phyloP scores from a whole-genome alignment of 2,113 vertebrate genomes.

The Sterna hirundo region DNA sequence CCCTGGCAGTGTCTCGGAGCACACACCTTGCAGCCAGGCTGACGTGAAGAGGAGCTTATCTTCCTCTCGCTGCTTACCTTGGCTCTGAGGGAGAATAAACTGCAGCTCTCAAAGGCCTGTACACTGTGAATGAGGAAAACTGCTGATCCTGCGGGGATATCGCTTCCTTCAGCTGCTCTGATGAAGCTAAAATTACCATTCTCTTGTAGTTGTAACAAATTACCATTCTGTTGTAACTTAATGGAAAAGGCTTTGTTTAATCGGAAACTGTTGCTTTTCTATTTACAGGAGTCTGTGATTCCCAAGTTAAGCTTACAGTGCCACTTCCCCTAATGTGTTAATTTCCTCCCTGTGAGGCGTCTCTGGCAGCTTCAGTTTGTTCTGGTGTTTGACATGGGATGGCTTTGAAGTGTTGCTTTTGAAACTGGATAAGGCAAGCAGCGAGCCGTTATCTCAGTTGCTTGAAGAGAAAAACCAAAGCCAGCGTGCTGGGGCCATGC shows the following conservation, averaged over 20 bases:
- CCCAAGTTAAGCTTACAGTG: not conserved
- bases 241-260: not conserved
- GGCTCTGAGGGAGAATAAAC: not conserved
- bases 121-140: not conserved
- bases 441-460: not conserved
- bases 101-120: not conserved
- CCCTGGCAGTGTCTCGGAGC: not conserved
- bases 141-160: not conserved
- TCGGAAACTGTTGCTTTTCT: not conserved
- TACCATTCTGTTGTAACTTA: not conserved
- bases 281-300: not conserved
- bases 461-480: not conserved
- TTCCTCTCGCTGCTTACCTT: not conserved
- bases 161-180: not conserved
- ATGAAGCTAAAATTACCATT: not conserved
- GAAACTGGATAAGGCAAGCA: not conserved
- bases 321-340: not conserved
- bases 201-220: not conserved
- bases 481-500: rapidly evolving
- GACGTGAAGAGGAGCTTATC: not conserved
- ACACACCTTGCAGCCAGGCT: not conserved
- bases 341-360: not conserved
- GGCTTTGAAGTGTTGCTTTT: slow-evolving; percentile 17
- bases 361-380: not conserved
- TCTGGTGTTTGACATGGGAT: not conserved